phyloP scores from a whole-genome alignment of 1,140 invertebrate species.

The Leptopilina boulardi region DNA sequence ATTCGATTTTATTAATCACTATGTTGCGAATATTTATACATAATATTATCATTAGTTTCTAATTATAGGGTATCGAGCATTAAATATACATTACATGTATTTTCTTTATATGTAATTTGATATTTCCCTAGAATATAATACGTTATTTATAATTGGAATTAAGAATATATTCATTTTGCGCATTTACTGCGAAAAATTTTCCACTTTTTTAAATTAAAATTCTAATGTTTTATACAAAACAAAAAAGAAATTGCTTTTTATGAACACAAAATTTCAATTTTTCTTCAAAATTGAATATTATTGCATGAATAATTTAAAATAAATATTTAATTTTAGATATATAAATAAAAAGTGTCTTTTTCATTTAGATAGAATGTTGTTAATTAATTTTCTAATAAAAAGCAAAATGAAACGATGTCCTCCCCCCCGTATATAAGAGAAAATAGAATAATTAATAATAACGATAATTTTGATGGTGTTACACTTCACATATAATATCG shows the following conservation, averaged over 20 bases:
- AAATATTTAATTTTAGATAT: too few species aligned
- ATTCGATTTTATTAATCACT: not conserved
- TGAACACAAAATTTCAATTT: too few species aligned
- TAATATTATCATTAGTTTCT: not conserved
- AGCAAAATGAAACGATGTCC: not conserved
- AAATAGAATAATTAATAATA: not conserved
- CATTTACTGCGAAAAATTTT: too few species aligned
- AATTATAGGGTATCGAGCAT: not conserved
- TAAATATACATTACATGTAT: slow-evolving; percentile 19
- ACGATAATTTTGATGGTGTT: not conserved
- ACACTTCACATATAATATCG: not conserved
- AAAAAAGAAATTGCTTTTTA: too few species aligned
- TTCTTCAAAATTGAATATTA: too few species aligned
- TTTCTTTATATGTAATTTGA: not conserved
- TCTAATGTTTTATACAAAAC: too few species aligned
- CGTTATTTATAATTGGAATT: not conserved
- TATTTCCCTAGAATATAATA: not conserved
- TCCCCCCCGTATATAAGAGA: not conserved
- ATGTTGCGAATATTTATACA: not conserved
- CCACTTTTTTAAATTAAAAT: too few species aligned
- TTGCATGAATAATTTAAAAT: too few species aligned
- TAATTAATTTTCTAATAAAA: not conserved
- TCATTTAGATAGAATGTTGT: too few species aligned
- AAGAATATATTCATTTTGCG: too few species aligned
- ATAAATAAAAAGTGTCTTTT: too few species aligned